Evolutionary conservation across 2,888 invertebrate species (phyloP).

Genomic region (Baccha elongata): DNA sequence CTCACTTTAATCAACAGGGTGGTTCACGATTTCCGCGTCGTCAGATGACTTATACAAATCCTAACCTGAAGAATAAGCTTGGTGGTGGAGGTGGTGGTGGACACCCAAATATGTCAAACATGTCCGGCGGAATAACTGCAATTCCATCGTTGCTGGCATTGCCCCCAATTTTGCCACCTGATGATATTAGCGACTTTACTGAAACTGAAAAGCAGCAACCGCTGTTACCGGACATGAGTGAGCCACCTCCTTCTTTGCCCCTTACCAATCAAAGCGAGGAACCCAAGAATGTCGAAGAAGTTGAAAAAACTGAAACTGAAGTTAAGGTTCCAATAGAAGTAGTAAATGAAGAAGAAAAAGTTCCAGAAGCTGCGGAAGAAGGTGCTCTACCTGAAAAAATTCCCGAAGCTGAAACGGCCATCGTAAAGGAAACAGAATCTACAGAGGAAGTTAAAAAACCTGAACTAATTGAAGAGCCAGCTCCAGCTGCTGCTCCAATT

Average conservation of each 20-base stretch:
- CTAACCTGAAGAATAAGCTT: slow-evolving; percentile 78
- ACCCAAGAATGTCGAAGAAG: slow-evolving; percentile 21
- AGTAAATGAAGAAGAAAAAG: slow-evolving; percentile 73
- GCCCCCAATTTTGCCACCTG: slow-evolving; percentile 79
- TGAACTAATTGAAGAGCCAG: slow-evolving; percentile 20
- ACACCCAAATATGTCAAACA: too few relatives aligned
- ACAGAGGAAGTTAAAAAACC: background rate
- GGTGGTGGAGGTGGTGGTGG: too few relatives aligned
- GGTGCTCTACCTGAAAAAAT: background rate
- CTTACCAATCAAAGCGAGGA: slow-evolving; percentile 47
- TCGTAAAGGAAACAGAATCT: background rate
- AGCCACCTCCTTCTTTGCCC: slow-evolving; percentile 51
- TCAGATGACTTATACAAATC: slow-evolving; percentile 79
- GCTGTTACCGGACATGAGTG: slow-evolving; percentile 6
- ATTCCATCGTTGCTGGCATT: slow-evolving; percentile 80
- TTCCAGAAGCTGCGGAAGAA: slow-evolving; percentile 31
- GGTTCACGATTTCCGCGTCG: slow-evolving; percentile 78
- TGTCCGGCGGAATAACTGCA: slow-evolving; percentile 79
- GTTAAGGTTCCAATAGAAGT: slow-evolving; percentile 62
- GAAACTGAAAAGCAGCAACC: slow-evolving; percentile 29
- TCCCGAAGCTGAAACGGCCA: slow-evolving; percentile 11
- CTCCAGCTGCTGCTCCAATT: background rate
- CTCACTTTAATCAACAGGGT: too few relatives aligned
- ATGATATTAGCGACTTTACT: too few relatives aligned
- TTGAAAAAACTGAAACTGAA: background rate